Evolutionary conservation across 2,888 invertebrate genomes (phyloP), one percentile per base, ranked within the genome.

Genomic region (Trissolcus japonicus): DNA sequence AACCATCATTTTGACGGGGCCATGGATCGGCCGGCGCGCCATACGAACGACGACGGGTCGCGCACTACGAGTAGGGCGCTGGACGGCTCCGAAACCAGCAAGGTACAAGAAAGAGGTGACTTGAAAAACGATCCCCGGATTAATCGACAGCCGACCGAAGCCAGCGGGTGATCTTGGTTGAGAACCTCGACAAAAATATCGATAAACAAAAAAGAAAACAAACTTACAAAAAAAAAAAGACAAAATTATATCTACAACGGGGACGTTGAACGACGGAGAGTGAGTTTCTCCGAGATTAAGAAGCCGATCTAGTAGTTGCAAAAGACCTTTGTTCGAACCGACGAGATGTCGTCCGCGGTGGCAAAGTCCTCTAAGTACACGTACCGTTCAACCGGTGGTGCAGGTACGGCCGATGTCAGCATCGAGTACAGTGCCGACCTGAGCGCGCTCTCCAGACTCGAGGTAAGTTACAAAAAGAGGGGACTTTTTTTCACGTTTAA

Each of bases 381-480:
- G 90, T 97, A 97, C 92, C 94, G 96, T 91, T 95, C 96, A 89
- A 93, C 94, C 89, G 95, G 95, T 89, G 94, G 93, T 90, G 93
- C 91, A 87, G 92, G 91, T 79, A 89, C 90, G 82, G 94, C 95
- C 91, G 96, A 96, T 92, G 95, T 97, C 90, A 96, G 94, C 93
- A 96, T 97, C 92, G 97, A 97, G 92, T 97, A 97, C 92, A 94
- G 94, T 91, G 93, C 95, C 92, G 97, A 97, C 92, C 92, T 97
- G 91, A 96, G 95, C 92, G 95, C 96, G 91, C 94, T 97, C 91
- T 94, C 96, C 91, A 95, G 97, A 91, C 94, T 97, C 91, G 97
- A 97, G 96, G 97, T 97, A 95, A 92, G 92, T 82, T 60, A 60
- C 21, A 50, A 17, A 19, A 57, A 1, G 11, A 11, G 25, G 35